Evolutionary conservation across 2,113 vertebrate genomes (phyloP).

Genomic region (Eudyptes chrysolophus): DNA sequence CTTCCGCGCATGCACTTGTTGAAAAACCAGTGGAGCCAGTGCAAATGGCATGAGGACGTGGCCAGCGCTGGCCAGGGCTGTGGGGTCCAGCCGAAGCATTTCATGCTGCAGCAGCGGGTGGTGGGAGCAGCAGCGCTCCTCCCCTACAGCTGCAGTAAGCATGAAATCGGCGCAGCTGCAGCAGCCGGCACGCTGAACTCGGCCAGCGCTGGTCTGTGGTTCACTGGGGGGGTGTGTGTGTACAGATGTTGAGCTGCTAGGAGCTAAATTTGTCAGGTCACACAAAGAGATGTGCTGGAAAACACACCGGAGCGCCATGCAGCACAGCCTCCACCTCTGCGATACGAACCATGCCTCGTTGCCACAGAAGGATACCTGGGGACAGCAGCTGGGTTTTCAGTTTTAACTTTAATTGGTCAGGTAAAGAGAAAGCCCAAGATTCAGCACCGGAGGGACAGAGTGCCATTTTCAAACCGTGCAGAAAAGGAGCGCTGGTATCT

Average conservation of each 20-base stretch:
- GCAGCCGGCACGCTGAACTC: background rate
- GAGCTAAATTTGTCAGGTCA: background rate
- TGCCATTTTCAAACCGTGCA: background rate
- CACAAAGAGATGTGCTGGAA: background rate
- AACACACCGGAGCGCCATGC: background rate
- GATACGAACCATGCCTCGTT: accelerated
- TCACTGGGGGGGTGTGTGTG: background rate
- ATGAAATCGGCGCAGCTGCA: background rate
- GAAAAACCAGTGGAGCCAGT: background rate
- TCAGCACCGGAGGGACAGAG: background rate
- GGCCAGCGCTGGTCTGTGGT: background rate
- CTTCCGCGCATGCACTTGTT: background rate
- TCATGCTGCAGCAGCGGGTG: background rate
- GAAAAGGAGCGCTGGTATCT: background rate
- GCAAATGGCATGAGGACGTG: background rate
- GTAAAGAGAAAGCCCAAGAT: background rate
- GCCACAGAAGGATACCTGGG: background rate
- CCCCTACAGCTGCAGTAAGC: no score
- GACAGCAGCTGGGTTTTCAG: background rate
- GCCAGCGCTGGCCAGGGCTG: background rate
- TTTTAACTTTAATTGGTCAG: background rate
- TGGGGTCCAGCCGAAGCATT: background rate
- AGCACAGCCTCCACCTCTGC: background rate
- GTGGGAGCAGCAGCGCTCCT: background rate
- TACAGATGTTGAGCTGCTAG: background rate